Evolutionary conservation across 35 echinoderm and acorn worm genomes (phyloP).

Genomic region (Ophiothrix spiculata): DNA sequence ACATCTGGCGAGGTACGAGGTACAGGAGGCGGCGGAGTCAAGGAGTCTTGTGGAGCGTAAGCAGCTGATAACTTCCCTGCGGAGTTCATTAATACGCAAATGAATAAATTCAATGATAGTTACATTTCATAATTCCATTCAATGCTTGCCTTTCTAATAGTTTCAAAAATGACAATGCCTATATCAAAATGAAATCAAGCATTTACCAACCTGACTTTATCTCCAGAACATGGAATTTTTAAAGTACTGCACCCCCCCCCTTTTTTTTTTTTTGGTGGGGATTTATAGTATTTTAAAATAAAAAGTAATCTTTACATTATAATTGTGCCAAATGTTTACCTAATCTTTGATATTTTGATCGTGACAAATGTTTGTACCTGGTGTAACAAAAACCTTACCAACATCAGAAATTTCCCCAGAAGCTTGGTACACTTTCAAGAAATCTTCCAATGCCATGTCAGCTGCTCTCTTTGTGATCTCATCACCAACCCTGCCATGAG

Average conservation of each 20-base stretch:
- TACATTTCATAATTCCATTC: too few species aligned
- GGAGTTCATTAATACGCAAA: too few species aligned
- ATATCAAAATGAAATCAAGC: background rate
- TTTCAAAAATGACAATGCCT: too few species aligned
- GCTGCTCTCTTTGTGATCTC: slow-evolving; percentile 25
- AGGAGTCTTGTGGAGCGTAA: slow-evolving; percentile 29
- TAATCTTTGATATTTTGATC: background rate
- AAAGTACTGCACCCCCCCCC: too few species aligned
- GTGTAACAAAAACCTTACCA: slow-evolving; percentile 28
- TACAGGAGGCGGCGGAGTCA: slow-evolving; percentile 44
- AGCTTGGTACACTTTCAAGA: slow-evolving; percentile 15
- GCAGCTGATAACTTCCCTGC: slow-evolving; percentile 58
- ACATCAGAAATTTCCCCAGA: slow-evolving; percentile 45
- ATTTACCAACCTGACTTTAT: background rate
- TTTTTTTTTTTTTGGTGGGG: background rate
- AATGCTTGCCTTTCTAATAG: too few species aligned
- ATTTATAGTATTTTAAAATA: too few species aligned
- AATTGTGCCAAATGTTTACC: too few species aligned
- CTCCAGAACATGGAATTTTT: background rate
- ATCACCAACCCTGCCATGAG: slow-evolving; percentile 28
- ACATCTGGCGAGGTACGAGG: slow-evolving; percentile 51
- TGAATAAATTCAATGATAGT: too few species aligned
- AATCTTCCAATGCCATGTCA: slow-evolving; percentile 45
- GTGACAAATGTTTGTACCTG: background rate
- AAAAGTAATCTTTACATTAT: too few species aligned